These are phyloP conservation scores for Trilocha varians DNA, from an alignment of 2,888 invertebrate species.

Conservation along the genomic window DNA sequence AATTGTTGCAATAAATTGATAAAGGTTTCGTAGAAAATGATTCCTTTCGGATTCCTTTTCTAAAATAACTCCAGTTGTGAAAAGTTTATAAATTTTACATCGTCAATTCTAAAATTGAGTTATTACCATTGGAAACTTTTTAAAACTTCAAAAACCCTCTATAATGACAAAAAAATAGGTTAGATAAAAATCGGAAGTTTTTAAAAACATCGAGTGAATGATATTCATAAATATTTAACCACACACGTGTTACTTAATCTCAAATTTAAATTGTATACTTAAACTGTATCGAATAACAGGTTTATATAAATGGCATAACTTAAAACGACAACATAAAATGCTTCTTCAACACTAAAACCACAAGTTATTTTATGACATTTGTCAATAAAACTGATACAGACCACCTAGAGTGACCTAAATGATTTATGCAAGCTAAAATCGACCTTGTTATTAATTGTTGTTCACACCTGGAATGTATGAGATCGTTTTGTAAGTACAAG, in stretches of 20 bases:
- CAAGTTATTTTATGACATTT: constrained; percentile 5
- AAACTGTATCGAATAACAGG: not conserved
- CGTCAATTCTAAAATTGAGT: too few relatives aligned
- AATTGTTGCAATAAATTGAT: too few relatives aligned
- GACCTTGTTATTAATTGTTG: not conserved
- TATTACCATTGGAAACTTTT: too few relatives aligned
- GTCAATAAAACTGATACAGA: constrained; percentile 15
- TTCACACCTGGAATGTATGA: constrained; percentile 3
- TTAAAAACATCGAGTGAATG: too few relatives aligned
- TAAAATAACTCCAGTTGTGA: too few relatives aligned
- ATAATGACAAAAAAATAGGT: too few relatives aligned
- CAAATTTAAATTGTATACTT: not conserved
- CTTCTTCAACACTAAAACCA: not conserved
- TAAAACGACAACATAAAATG: not conserved
- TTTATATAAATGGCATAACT: not conserved
- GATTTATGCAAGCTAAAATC: not conserved
- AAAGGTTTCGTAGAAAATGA: too few relatives aligned
- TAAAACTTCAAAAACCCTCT: too few relatives aligned
- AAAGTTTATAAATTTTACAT: too few relatives aligned
- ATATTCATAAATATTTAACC: too few relatives aligned
- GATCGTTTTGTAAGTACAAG: not conserved
- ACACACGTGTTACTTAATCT: constrained; percentile 6
- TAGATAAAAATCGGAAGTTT: too few relatives aligned
- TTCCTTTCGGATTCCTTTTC: too few relatives aligned
- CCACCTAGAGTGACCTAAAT: constrained; percentile 24